Evolutionary conservation across 2,888 invertebrate species (phyloP), one percentile per base, ranked within the genome.

Genomic region (Rutpela maculata): DNA sequence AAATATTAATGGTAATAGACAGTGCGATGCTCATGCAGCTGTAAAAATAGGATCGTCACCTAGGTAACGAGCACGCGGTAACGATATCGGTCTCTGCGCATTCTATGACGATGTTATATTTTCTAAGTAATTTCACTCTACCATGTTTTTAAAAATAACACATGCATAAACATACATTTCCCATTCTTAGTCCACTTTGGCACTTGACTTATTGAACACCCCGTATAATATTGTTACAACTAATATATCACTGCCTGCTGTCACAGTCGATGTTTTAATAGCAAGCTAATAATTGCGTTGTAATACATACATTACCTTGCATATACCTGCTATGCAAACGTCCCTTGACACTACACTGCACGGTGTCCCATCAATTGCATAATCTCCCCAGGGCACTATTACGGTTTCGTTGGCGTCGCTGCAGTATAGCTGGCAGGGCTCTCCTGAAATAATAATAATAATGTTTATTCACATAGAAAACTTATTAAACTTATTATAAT

Each of bases 351-450:
- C 96, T 55, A 95, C 91, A 73, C 93, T 94, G 87, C 97, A 98
- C 0, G 96, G 95, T 0, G 97, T 97, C 0, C 97, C 97, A 89
- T 98, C 97, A 0, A 93, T 91, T 0, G 94, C 96, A 72, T 93
- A 93, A 60, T 95, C 95, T 57, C 94, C 93, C 88, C 95, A 91
- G 87, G 95, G 94, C 62, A 95, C 95, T 69, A 95, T 94, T 83
- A 93, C 93, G 26, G 93, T 94, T 84, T 94, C 93, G 76, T 95
- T 94, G 77, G 93, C 92, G 75, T 96, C 95, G 78, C 95, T 93
- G 89, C 97, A 98, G 88, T 95, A 94, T 60, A 98, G 91, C 85
- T 95, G 95, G 85, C 97, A 98, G 0, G 96, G 94, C 82, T 94
- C 94, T 84, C 93, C 93, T 95, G 59, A 59, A 59, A 59, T 12